These are phyloP conservation scores for Nymphalis urticae DNA, from an alignment of 2,888 invertebrate species.

Conservation along the genomic window DNA sequence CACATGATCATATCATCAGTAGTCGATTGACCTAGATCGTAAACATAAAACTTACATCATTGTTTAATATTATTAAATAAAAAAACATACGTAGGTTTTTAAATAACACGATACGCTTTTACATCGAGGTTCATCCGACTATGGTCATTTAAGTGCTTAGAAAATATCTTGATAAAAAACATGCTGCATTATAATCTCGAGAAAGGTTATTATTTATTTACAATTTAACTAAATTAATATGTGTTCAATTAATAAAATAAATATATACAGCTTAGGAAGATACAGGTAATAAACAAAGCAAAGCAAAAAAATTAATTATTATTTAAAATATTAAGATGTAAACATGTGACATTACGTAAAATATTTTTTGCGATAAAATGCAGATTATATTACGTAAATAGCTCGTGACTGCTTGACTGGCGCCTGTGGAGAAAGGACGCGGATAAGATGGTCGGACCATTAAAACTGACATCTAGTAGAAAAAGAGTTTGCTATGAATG, in stretches of 20 bases:
- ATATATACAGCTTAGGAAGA: no score
- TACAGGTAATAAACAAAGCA: no score
- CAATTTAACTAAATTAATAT: no score
- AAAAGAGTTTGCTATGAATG: neutral
- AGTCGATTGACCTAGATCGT: conserved; percentile 33
- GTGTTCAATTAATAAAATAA: no score
- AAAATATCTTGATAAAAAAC: no score
- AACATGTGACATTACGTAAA: neutral
- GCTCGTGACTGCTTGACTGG: conserved; percentile 41
- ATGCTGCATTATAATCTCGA: no score
- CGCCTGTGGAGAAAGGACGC: conserved; percentile 32
- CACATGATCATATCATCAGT: conserved; percentile 26
- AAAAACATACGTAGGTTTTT: neutral
- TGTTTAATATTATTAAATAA: conserved; percentile 19
- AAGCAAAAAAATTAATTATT: no score
- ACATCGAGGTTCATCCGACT: neutral
- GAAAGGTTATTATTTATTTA: no score
- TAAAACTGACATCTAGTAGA: neutral
- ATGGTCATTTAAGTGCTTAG: neutral
- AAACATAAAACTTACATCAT: conserved; percentile 31
- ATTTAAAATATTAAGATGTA: neutral
- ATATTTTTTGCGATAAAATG: conserved; percentile 8
- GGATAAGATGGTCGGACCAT: conserved; percentile 21
- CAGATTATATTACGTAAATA: conserved; percentile 39
- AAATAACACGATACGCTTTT: neutral